phyloP scores from a whole-genome alignment of 1,140 invertebrate species.

The Conus betulinus region DNA sequence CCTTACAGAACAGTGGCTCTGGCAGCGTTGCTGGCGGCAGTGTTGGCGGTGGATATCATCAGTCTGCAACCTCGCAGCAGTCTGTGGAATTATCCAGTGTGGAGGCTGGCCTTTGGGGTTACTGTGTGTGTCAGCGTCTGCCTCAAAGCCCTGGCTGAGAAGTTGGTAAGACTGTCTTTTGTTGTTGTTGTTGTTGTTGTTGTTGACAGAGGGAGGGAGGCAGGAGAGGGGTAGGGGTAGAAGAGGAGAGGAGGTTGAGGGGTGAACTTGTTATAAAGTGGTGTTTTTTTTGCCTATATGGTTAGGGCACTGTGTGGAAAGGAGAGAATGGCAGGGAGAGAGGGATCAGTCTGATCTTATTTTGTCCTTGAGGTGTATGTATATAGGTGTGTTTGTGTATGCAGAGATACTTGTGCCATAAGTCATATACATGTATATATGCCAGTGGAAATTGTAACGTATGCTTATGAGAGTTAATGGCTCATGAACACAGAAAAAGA shows the following conservation, averaged over 20 bases:
- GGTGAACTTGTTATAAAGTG: neutral
- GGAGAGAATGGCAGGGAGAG: too few relatives aligned
- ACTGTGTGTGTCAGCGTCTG: neutral
- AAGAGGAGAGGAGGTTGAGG: neutral
- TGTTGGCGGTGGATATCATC: neutral
- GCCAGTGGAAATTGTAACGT: too few relatives aligned
- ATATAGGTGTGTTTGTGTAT: too few relatives aligned
- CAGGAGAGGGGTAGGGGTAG: neutral
- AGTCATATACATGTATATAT: too few relatives aligned
- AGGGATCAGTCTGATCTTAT: too few relatives aligned
- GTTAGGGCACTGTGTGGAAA: too few relatives aligned
- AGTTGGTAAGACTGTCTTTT: constrained; percentile 1
- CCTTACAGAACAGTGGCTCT: constrained; percentile 33
- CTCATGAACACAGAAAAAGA: too few relatives aligned
- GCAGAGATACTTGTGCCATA: too few relatives aligned
- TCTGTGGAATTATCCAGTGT: constrained; percentile 31
- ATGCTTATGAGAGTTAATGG: too few relatives aligned
- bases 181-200: neutral
- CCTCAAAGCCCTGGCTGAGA: constrained; percentile 29
- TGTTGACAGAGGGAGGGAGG: neutral
- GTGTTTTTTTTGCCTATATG: too few relatives aligned
- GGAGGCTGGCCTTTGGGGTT: constrained; percentile 30
- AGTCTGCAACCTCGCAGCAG: neutral
- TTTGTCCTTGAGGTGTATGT: too few relatives aligned
- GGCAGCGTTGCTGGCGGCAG: neutral